Evolutionary conservation across 1,140 invertebrate species (phyloP).

Genomic region (Lysiphlebus fabarum): DNA sequence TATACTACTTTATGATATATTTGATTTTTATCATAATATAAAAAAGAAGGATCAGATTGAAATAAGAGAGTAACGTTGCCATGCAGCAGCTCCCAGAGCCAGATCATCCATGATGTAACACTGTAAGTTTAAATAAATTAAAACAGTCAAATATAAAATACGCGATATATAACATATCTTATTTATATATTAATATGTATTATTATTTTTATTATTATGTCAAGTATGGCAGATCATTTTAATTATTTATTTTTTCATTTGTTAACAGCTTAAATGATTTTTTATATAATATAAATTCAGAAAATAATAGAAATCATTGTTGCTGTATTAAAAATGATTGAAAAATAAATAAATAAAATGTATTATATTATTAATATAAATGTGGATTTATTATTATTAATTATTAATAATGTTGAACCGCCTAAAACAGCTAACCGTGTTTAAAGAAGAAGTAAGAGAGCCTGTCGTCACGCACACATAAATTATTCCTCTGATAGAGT

Average conservation of each 20-base stretch:
- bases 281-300: too few species aligned
- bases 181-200: too few species aligned
- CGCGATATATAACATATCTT: too few species aligned
- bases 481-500: slow-evolving; percentile 41
- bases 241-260: too few species aligned
- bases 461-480: slow-evolving; percentile 46
- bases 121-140: slow-evolving; percentile 58
- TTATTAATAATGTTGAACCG: background rate
- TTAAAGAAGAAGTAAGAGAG: slow-evolving; percentile 51
- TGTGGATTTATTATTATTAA: slow-evolving; percentile 42
- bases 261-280: too few species aligned
- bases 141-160: slow-evolving; percentile 46
- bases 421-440: slow-evolving; percentile 46
- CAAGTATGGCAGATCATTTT: background rate
- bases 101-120: slow-evolving; percentile 44
- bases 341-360: background rate
- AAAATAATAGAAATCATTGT: too few species aligned
- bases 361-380: slow-evolving; percentile 31
- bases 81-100: slow-evolving; percentile 47
- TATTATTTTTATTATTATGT: too few species aligned
- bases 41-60: slow-evolving; percentile 32
- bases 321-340: too few species aligned
- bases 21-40: too few species aligned
- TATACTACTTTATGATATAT: too few species aligned
- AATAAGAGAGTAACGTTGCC: slow-evolving; percentile 43